Evolutionary conservation across 2,113 vertebrate species (phyloP).

Genomic region (Mandrillus leucophaeus): DNA sequence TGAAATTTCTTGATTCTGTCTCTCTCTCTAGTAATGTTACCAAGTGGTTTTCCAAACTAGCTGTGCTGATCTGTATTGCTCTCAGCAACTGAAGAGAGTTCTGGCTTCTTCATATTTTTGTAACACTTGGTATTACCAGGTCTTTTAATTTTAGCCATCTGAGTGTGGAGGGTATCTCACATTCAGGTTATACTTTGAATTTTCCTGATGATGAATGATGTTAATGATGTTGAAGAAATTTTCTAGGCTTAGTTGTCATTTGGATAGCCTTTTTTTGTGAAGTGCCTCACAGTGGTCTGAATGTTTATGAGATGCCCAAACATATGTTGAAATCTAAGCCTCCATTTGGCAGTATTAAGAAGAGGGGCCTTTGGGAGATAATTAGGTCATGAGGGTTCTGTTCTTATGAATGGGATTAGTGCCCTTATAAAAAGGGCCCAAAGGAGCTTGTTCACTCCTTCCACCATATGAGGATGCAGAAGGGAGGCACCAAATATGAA

Average conservation of each 20-base stretch:
- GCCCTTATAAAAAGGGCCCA: background rate
- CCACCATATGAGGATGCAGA: background rate
- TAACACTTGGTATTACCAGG: rapidly evolving
- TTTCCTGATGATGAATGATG: background rate
- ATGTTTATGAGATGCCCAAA: background rate
- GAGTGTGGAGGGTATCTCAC: background rate
- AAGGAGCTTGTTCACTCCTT: background rate
- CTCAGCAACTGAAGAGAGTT: rapidly evolving
- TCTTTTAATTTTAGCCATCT: background rate
- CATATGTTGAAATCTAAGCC: background rate
- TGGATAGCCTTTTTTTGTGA: background rate
- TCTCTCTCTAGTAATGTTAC: background rate
- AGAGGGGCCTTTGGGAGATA: background rate
- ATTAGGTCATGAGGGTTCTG: background rate
- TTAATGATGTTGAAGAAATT: background rate
- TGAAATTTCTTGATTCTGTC: background rate
- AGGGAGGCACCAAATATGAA: background rate
- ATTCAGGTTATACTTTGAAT: background rate
- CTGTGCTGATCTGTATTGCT: rapidly evolving
- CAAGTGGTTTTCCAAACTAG: background rate
- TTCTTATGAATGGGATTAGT: background rate
- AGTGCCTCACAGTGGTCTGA: background rate
- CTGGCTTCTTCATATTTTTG: background rate
- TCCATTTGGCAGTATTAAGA: background rate
- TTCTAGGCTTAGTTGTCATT: background rate